Percentiles rank a stretch among this genome's conserved stretches.
These are phyloP conservation scores for Phalacrocorax aristotelis DNA, from an alignment of 2,113 vertebrate species.

Conservation along the genomic window DNA sequence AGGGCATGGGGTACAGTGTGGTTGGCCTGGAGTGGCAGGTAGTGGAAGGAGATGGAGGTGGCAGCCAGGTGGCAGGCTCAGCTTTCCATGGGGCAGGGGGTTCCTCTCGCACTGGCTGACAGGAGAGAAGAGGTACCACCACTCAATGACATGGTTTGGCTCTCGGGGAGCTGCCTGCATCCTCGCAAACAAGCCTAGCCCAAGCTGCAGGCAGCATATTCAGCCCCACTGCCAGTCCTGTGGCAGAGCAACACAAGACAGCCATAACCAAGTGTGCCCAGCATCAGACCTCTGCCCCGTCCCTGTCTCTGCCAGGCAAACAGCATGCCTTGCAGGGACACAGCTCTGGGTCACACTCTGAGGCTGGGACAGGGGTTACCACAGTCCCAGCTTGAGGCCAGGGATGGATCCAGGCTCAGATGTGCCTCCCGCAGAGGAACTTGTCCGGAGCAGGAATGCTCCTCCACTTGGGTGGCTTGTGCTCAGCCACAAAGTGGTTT, in stretches of 20 bases:
- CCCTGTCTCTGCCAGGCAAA: neutral
- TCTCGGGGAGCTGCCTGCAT: neutral
- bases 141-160: neutral
- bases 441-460: neutral
- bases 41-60: slow-evolving; percentile 85
- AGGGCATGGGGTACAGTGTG: slow-evolving; percentile 76
- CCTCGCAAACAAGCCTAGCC: neutral
- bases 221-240: rapidly evolving
- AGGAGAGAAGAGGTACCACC: neutral
- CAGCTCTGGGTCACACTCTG: neutral
- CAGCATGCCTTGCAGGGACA: neutral
- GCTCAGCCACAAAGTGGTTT: neutral
- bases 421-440: neutral
- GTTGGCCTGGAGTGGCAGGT: slow-evolving; percentile 82
- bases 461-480: neutral
- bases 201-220: rapidly evolving
- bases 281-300: rapidly evolving
- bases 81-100: slow-evolving; percentile 81
- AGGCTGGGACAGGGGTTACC: neutral
- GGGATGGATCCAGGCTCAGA: neutral
- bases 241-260: neutral
- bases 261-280: rapidly evolving
- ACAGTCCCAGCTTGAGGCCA: neutral
- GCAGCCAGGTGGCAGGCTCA: slow-evolving; percentile 75
- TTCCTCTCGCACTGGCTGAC: slow-evolving; percentile 85